Percentiles rank a stretch among this genome's conserved stretches.
These are phyloP conservation scores for Genyomyrus donnyi DNA, from an alignment of 2,113 vertebrate genomes.

Conservation along the genomic window DNA sequence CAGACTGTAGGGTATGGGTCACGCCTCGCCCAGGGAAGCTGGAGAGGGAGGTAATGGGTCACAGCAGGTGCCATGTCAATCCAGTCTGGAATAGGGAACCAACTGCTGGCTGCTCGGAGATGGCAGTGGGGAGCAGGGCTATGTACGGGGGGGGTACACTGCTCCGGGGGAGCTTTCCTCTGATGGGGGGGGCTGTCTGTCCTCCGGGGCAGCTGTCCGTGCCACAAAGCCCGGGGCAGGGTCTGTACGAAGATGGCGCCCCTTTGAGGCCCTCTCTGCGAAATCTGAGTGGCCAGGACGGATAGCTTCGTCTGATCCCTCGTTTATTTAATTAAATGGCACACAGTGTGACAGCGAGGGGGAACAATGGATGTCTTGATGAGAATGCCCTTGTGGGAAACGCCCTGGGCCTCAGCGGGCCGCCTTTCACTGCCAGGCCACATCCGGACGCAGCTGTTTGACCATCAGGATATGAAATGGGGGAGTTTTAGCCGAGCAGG, in stretches of 20 bases:
- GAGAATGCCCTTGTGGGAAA: neutral
- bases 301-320: conserved; percentile 1
- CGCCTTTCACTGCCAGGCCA: neutral
- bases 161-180: neutral
- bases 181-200: neutral
- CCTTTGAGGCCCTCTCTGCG: neutral
- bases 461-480: conserved; percentile 6
- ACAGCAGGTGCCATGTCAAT: conserved; percentile 63
- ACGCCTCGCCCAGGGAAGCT: conserved; percentile 33
- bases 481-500: conserved; percentile 30
- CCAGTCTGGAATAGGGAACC: conserved; percentile 59
- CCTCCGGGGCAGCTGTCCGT: conserved; percentile 24
- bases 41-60: conserved; percentile 50
- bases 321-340: neutral
- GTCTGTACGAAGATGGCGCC: neutral
- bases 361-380: neutral
- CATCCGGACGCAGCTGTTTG: neutral
- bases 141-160: neutral
- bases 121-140: conserved; percentile 25
- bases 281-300: neutral
- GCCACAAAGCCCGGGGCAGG: neutral
- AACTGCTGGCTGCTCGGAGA: conserved; percentile 57
- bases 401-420: neutral
- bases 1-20: too few relatives aligned
- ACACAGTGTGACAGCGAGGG: neutral